Percentiles rank a stretch among this genome's conserved stretches.
Conservation (phyloP, 2,113 vertebrate genomes). For the Excalfactoria chinensis region DNA sequence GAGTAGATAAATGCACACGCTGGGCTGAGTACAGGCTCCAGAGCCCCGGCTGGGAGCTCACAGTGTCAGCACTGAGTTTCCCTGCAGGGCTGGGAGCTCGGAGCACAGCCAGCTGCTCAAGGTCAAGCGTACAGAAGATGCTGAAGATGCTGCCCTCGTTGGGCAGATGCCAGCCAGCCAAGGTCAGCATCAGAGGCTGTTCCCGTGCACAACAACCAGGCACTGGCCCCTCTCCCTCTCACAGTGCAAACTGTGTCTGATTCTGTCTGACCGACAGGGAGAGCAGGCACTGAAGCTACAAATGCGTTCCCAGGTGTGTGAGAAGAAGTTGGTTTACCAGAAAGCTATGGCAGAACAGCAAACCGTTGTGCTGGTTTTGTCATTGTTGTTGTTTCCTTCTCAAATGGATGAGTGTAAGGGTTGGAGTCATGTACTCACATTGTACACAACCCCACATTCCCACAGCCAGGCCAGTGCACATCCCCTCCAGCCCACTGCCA, state of each 20-base stretch:
- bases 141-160: background rate
- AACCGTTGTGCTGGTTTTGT: background rate
- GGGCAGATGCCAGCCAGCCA: background rate
- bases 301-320: rapidly evolving
- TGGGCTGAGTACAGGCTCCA: background rate
- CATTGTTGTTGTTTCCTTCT: no score
- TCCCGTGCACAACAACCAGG: background rate
- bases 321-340: background rate
- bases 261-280: background rate
- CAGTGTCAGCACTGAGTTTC: background rate
- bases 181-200: background rate
- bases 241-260: no score
- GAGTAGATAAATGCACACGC: rapidly evolving
- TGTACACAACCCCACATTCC: background rate
- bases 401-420: background rate
- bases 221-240: background rate
- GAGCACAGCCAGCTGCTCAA: background rate
- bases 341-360: background rate
- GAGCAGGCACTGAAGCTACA: background rate
- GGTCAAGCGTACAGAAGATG: background rate
- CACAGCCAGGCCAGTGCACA: background rate
- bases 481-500: rapidly evolving
- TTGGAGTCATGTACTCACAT: background rate
- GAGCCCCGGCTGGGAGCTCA: background rate
- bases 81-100: background rate